phyloP scores from a whole-genome alignment of 2,888 invertebrate genomes.

The Petrolisthes manimaculis region DNA sequence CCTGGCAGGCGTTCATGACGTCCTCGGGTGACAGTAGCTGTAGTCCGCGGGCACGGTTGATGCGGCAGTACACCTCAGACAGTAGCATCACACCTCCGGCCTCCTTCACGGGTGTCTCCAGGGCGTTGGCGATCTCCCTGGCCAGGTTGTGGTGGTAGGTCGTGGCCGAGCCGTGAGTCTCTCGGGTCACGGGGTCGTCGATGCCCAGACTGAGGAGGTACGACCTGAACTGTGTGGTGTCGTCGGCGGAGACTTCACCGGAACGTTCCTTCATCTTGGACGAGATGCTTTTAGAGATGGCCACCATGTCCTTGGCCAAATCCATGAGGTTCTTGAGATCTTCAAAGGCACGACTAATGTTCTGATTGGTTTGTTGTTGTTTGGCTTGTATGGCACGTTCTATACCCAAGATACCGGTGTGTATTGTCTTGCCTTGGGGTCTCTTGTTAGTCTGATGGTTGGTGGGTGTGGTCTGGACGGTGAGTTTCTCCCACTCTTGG shows the following conservation, averaged over 20 bases:
- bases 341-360: constrained; percentile 93
- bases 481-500: constrained; percentile 66
- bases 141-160: constrained; percentile 88
- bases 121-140: constrained; percentile 83
- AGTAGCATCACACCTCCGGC: constrained; percentile 96
- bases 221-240: constrained; percentile 95
- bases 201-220: constrained; percentile 97
- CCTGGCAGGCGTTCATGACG: constrained; percentile 89
- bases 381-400: constrained; percentile 92
- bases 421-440: constrained; percentile 38
- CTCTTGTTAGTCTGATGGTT: constrained; percentile 72
- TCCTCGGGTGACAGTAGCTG: constrained; percentile 98
- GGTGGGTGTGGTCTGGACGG: constrained; percentile 35
- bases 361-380: constrained; percentile 90
- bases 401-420: constrained; percentile 91
- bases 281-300: constrained; percentile 90
- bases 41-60: constrained; percentile 95
- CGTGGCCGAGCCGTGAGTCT: constrained; percentile 86
- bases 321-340: constrained; percentile 94
- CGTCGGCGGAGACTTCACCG: constrained; percentile 77
- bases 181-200: constrained; percentile 91
- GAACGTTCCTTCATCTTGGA: constrained; percentile 81
- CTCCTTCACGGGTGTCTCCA: constrained; percentile 74
- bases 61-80: constrained; percentile 95
- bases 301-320: constrained; percentile 98